These are phyloP conservation scores for Psophia crepitans DNA, from an alignment of 2,113 vertebrate species.

Conservation along the genomic window DNA sequence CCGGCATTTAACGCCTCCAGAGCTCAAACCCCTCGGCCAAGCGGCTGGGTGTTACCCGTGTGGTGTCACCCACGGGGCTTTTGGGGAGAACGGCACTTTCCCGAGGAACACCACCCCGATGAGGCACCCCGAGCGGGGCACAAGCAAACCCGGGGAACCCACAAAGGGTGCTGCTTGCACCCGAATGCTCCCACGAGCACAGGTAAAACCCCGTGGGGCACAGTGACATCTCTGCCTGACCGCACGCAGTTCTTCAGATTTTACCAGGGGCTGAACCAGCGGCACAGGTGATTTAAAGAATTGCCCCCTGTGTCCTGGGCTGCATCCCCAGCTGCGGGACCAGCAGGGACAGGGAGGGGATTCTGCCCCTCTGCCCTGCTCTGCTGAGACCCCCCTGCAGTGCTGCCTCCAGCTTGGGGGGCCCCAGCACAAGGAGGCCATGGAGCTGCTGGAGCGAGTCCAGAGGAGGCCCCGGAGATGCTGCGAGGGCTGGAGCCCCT, in stretches of 20 bases:
- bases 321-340: no score
- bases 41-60: neutral
- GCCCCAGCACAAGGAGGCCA: no score
- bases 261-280: neutral
- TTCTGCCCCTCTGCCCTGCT: no score
- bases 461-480: no score
- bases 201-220: no score
- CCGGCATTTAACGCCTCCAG: neutral
- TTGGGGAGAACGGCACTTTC: neutral
- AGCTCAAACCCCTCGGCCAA: neutral
- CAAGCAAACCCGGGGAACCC: neutral
- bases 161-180: neutral
- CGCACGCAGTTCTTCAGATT: no score
- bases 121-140: neutral
- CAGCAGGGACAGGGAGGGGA: no score
- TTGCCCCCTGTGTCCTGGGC: no score
- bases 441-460: no score
- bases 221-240: neutral
- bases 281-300: neutral
- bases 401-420: no score
- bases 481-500: no score
- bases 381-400: no score
- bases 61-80: neutral
- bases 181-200: neutral
- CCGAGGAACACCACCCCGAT: neutral